phyloP scores from a whole-genome alignment of 2,888 invertebrate genomes.

The Lymantria dispar region DNA sequence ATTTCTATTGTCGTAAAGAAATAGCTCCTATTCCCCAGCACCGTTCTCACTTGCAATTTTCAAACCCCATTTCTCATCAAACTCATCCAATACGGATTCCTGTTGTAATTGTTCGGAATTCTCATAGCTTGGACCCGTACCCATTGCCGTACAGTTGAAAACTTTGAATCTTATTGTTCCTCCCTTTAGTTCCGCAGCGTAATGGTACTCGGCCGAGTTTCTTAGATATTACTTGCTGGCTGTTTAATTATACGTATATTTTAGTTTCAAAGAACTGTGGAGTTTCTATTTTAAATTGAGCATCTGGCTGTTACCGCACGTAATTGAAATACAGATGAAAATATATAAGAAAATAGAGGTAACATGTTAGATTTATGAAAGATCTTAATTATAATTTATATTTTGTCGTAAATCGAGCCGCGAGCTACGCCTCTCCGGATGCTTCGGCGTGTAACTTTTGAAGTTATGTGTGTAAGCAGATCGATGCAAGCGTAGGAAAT shows the following conservation, averaged over 20 bases:
- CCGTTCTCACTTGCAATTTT: not conserved
- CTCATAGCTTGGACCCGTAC: constrained; percentile 18
- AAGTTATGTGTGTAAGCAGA: too few species aligned
- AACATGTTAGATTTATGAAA: too few species aligned
- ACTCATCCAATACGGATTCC: constrained; percentile 15
- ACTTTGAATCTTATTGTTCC: constrained; percentile 51
- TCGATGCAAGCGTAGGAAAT: too few species aligned
- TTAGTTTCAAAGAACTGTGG: constrained; percentile 1
- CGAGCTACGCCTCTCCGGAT: too few species aligned
- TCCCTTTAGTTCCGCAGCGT: constrained; percentile 30
- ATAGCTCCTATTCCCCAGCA: not conserved
- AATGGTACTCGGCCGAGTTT: constrained; percentile 40
- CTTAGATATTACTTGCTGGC: constrained; percentile 22
- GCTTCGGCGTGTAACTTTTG: too few species aligned
- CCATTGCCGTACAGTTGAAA: constrained; percentile 22
- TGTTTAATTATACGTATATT: constrained; percentile 28
- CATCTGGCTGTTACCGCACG: not conserved
- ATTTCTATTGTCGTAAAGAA: too few species aligned
- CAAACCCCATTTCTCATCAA: constrained; percentile 4
- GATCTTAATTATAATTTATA: too few species aligned
- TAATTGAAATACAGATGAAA: not conserved
- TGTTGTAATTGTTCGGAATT: constrained; percentile 8
- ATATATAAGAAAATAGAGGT: not conserved
- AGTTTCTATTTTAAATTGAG: not conserved
- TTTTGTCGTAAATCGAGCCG: too few species aligned